Base-by-base conservation (phyloP, 2,113 vertebrate species). In the Urocynchramus pylzowi region DNA sequence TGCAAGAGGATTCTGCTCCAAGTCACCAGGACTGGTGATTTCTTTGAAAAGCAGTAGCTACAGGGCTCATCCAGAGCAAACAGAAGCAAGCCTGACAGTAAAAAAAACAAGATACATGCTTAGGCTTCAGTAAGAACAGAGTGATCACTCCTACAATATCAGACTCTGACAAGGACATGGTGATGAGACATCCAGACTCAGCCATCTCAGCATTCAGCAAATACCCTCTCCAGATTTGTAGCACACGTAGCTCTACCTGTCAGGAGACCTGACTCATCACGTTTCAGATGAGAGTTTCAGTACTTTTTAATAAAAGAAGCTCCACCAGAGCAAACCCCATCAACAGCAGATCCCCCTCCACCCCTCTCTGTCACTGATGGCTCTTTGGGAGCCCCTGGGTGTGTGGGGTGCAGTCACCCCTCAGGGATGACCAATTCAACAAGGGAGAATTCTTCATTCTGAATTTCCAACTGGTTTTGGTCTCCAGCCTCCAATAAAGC, bases 351-450 rank as follows among this genome's bases (percentile, higher is more conserved):
- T 6, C 47, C 23, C 39, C 7, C 41, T 74, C 17, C 41, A 26
- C 24, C 56, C 45, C 22, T 1, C 45, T 24, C 50, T 41, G 35
- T 10, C 50, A 9, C 53, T 6, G 9, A 0, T 1, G 31, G 44
- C 31, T 59, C 9, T 45, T 16, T 19, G 52, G 3, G 50, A 81
- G 31, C 33, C 59, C 19, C 16, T 21, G 27, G 28, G 10, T 4
- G 5, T 13, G 23, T 11, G 30, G n/a, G 16, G 23, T 37, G 44
- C 56, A 16, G 31, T 56, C 70, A 57, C 74, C 53, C 53, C 70
- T 44, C 20, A 1, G 61, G n/a, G 56, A 37, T 13, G 4, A 15
- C 61, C 88, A 52, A 3, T 50, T 53, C 45, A 67, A 8, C 1
- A 18, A 61, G 35, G 45, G 33, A 61, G 49, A 47, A 41, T 5